Percentiles rank a stretch among this genome's conserved stretches.
Conservation (phyloP, 2,888 invertebrate genomes). For the Dusona sp. region DNA sequence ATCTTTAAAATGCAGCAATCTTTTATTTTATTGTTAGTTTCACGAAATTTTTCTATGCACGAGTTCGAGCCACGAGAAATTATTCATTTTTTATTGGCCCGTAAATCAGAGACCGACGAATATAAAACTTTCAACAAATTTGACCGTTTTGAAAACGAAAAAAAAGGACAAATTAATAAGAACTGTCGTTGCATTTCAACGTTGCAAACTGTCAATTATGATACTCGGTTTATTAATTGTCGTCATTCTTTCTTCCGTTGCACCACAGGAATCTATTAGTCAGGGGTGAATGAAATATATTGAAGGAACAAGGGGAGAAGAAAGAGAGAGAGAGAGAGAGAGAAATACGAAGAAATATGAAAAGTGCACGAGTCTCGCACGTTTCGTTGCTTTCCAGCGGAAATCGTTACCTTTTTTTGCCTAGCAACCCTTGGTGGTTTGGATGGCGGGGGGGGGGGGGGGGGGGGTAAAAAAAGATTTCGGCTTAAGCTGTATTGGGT, state of each 20-base stretch:
- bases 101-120: background rate
- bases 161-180: background rate
- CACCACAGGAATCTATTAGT: background rate
- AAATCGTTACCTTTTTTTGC: conserved; percentile 30
- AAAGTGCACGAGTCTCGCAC: conserved; percentile 13
- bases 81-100: background rate
- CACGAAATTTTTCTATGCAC: background rate
- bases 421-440: conserved; percentile 28
- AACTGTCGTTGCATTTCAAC: background rate
- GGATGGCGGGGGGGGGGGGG: no score
- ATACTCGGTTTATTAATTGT: background rate
- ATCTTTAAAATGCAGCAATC: background rate
- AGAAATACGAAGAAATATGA: background rate
- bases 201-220: background rate
- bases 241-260: conserved; percentile 6
- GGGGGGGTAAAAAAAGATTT: conserved; percentile 12
- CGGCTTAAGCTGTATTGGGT: conserved; percentile 30
- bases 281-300: background rate
- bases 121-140: background rate
- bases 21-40: background rate
- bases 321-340: conserved; percentile 17
- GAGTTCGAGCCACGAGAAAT: background rate
- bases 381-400: conserved; percentile 32
- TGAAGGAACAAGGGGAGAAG: background rate
- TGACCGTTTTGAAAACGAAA: background rate